These are phyloP conservation scores for Acanthurus lineatus DNA, from an alignment of 2,797 vertebrate species.

Conservation along the genomic window DNA sequence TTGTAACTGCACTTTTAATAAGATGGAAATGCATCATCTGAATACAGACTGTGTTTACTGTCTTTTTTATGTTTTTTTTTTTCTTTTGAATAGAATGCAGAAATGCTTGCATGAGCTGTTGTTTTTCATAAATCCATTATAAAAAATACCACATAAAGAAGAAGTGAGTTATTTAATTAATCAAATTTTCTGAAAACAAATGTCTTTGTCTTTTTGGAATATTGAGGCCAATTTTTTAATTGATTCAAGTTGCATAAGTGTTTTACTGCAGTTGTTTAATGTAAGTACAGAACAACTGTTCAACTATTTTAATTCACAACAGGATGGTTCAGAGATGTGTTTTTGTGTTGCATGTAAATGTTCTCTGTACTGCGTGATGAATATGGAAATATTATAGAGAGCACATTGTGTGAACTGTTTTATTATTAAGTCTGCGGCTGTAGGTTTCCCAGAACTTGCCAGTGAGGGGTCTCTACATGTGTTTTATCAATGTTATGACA, in stretches of 20 bases:
- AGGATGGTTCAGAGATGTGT: constrained; percentile 13
- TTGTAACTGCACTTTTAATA: neutral
- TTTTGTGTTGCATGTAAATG: neutral
- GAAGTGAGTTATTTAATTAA: neutral
- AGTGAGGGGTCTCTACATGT: neutral
- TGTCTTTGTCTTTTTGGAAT: neutral
- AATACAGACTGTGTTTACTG: neutral
- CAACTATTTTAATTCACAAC: neutral
- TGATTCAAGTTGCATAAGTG: constrained; percentile 26
- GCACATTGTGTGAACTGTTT: neutral
- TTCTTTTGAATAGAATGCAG: too few species aligned
- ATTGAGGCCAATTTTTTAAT: constrained; percentile 18
- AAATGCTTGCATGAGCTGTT: too few species aligned
- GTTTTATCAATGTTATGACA: neutral
- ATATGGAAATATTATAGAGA: constrained; percentile 23
- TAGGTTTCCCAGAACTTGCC: neutral
- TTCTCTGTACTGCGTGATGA: neutral
- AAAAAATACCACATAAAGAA: neutral
- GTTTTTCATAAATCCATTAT: too few species aligned
- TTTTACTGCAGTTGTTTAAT: neutral
- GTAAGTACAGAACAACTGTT: constrained; percentile 1
- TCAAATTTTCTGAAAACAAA: neutral
- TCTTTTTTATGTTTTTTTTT: neutral
- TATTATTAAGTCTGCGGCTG: neutral
- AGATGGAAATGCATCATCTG: neutral